phyloP scores from a whole-genome alignment of 2,797 vertebrate species.

The Apodemus agrarius region DNA sequence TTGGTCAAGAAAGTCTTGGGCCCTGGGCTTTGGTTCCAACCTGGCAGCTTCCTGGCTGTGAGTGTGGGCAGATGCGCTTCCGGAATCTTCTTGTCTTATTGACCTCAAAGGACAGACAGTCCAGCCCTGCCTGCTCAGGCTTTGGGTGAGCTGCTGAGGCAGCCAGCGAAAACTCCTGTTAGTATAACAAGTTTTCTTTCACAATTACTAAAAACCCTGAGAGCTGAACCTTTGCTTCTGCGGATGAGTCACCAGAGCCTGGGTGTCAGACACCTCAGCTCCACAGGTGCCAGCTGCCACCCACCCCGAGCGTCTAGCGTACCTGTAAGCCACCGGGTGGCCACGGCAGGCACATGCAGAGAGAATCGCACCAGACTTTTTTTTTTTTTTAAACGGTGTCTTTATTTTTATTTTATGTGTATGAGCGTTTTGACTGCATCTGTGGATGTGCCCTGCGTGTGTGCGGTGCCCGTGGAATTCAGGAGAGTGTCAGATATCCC shows the following conservation, averaged over 20 bases:
- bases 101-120: rapidly evolving
- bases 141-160: not conserved
- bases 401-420: not conserved
- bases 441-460: not conserved
- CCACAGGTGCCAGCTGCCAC: not conserved
- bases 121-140: rapidly evolving
- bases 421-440: not conserved
- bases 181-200: not conserved
- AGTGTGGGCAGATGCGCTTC: not conserved
- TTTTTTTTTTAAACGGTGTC: not conserved
- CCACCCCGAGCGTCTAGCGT: not conserved
- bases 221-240: not conserved
- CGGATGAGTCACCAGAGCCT: not conserved
- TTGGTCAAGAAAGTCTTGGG: not conserved
- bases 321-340: not conserved
- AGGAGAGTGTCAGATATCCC: not conserved
- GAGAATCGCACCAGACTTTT: not conserved
- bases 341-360: no score
- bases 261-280: not conserved
- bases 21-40: not conserved
- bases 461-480: not conserved
- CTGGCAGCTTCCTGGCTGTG: not conserved
- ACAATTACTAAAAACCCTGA: not conserved
- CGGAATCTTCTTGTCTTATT: not conserved
- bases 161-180: rapidly evolving